Evolutionary conservation across 2,797 vertebrate species (phyloP), one percentile per base, ranked within the genome.

Genomic region (Delichon dasypus): DNA sequence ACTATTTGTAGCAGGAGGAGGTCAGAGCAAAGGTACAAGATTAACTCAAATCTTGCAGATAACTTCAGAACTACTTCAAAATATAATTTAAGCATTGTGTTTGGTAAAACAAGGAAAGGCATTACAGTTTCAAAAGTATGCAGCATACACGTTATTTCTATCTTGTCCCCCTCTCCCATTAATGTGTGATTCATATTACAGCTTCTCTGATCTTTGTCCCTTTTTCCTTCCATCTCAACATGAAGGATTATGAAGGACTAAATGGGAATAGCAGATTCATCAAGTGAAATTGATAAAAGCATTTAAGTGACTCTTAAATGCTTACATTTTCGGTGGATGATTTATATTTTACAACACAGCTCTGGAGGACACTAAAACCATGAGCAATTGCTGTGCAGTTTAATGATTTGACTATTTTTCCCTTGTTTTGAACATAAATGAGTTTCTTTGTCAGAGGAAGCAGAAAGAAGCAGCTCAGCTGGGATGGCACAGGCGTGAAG

Each of bases 301-400:
- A 38, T 38, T 38, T 38, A 38, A 38, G 11, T 61, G 64, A 67
- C 48, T 84, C 51, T 79, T 78, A 54, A 94, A 90, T 80, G 64
- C 60, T 94, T 94, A 66, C 42, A 61, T 94, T 93, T 91, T 76
- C 85, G 71, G 54, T 85, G 51, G 61, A 85, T 94, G 53, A 85
- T 93, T 96, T 95, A 81, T 90, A 55, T 90, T 75, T 93, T 93
- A 76, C 83, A 89, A 60, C 38, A 80, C 23, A 92, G 44, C 85
- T 82, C 88, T 0, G 4, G 65, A 88, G 87, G 67, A n/a, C 40
- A 75, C 38, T 75, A 73, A 92, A 95, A 60, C 8, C 57, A 85
- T 0, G 5, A 93, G 62, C 68, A 65, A 53, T 76, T 77, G 30
- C 67, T 89, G 87, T 78, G 51, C 44, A 75, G 34, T 93, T 93